Conservation (phyloP, 1,140 invertebrate species). For the Sinonovacula constricta region DNA sequence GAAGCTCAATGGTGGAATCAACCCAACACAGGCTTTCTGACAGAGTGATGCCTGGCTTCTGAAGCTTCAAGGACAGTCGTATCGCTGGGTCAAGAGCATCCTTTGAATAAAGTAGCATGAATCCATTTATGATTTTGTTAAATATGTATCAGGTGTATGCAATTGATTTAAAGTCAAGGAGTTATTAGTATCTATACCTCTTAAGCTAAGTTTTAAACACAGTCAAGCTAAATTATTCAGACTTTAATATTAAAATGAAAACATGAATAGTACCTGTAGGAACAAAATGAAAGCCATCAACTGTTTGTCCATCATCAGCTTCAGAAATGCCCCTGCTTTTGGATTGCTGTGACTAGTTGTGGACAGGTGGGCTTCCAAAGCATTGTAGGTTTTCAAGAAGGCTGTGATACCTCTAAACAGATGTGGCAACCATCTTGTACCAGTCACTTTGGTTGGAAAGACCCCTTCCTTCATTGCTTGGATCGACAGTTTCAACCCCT, state of each 20-base stretch:
- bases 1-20: not conserved
- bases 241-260: too few relatives aligned
- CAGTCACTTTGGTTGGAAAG: slow-evolving; percentile 21
- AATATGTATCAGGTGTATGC: too few relatives aligned
- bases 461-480: not conserved
- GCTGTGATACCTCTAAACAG: not conserved
- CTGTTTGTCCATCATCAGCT: not conserved
- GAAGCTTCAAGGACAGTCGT: not conserved
- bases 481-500: not conserved
- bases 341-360: slow-evolving; percentile 4
- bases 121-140: not conserved
- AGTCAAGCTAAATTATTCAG: too few relatives aligned
- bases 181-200: too few relatives aligned
- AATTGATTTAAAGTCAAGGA: not conserved
- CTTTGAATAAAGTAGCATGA: not conserved
- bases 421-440: slow-evolving; percentile 30
- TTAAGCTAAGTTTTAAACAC: too few relatives aligned
- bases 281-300: not conserved
- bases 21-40: slow-evolving; percentile 3
- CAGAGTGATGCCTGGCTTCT: not conserved
- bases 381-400: not conserved
- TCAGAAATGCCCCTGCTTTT: slow-evolving; percentile 4
- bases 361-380: not conserved
- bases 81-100: not conserved
- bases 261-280: slow-evolving; percentile 3